phyloP scores from a whole-genome alignment of 2,797 vertebrate species.

The Menidia menidia region DNA sequence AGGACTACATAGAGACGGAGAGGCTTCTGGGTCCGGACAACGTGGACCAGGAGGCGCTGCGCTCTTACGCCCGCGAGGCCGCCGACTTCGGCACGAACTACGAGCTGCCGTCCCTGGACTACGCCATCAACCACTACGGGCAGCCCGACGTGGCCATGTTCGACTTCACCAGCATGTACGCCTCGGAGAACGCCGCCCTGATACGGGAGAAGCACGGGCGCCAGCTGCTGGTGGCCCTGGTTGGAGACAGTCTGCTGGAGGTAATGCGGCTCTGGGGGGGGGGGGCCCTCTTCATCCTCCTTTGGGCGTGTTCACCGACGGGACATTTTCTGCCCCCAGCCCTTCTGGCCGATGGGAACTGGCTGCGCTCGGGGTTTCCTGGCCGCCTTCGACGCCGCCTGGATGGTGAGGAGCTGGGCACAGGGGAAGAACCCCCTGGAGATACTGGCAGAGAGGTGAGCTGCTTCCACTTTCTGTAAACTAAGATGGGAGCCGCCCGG shows the following conservation, averaged over 20 bases:
- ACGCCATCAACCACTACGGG: slow-evolving; percentile 93
- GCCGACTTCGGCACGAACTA: slow-evolving; percentile 98
- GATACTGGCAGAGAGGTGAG: slow-evolving; percentile 92
- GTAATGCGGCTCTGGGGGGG: slow-evolving; percentile 64
- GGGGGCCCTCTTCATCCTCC: background rate
- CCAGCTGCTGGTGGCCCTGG: slow-evolving; percentile 90
- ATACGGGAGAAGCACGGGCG: slow-evolving; percentile 90
- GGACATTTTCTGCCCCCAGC: slow-evolving; percentile 78
- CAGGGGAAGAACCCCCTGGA: slow-evolving; percentile 88
- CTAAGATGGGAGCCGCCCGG: background rate
- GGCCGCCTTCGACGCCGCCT: slow-evolving; percentile 94
- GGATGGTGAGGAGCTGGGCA: slow-evolving; percentile 96
- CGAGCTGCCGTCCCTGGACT: slow-evolving; percentile 96
- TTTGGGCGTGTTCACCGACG: slow-evolving; percentile 5
- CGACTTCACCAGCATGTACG: slow-evolving; percentile 98
- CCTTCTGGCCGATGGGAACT: slow-evolving; percentile 99
- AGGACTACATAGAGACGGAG: slow-evolving; percentile 94
- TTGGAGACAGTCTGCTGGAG: slow-evolving; percentile 97
- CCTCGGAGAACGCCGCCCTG: slow-evolving; percentile 93
- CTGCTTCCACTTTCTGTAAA: background rate
- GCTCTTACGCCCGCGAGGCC: slow-evolving; percentile 94
- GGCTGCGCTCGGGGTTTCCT: slow-evolving; percentile 96
- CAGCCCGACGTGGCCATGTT: slow-evolving; percentile 98
- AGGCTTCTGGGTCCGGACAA: slow-evolving; percentile 90
- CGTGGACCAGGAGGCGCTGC: slow-evolving; percentile 91